These are phyloP conservation scores for Thalassophryne amazonica DNA, from an alignment of 2,797 vertebrate genomes.

Conservation along the genomic window DNA sequence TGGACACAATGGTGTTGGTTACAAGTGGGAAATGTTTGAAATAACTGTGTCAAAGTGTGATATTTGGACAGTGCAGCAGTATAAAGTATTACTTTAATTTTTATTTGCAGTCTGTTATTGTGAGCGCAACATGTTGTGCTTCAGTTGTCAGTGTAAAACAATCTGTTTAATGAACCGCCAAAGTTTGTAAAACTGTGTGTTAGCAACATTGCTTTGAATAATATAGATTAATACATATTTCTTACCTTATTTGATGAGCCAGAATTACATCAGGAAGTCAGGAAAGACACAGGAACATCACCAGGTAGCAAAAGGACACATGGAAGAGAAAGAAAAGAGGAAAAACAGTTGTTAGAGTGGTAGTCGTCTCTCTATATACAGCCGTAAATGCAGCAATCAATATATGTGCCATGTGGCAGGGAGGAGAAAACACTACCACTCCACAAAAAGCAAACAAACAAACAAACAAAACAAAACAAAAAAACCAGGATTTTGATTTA, in stretches of 20 bases:
- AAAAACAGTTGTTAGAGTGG: conserved; percentile 56
- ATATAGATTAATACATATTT: conserved; percentile 31
- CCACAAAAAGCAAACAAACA: no score
- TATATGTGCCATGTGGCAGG: conserved; percentile 70
- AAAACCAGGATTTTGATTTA: neutral
- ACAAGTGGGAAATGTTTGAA: neutral
- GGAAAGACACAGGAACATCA: conserved; percentile 23
- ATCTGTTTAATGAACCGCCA: neutral
- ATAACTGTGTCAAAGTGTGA: neutral
- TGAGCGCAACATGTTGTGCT: neutral
- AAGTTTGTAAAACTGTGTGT: neutral
- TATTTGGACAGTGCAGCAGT: neutral
- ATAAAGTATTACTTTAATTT: neutral
- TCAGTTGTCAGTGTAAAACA: neutral
- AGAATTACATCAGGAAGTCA: conserved; percentile 14
- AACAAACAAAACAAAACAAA: no score
- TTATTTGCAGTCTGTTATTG: neutral
- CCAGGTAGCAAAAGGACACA: conserved; percentile 38
- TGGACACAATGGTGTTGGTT: neutral
- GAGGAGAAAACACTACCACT: no score
- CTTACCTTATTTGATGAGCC: conserved; percentile 75
- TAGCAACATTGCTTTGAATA: conserved; percentile 1
- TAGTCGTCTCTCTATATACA: conserved; percentile 33
- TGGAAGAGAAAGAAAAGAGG: conserved; percentile 62
- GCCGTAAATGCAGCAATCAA: conserved; percentile 8